These are phyloP conservation scores for Acrossocheilus fasciatus DNA, from an alignment of 2,797 vertebrate genomes.

Conservation along the genomic window DNA sequence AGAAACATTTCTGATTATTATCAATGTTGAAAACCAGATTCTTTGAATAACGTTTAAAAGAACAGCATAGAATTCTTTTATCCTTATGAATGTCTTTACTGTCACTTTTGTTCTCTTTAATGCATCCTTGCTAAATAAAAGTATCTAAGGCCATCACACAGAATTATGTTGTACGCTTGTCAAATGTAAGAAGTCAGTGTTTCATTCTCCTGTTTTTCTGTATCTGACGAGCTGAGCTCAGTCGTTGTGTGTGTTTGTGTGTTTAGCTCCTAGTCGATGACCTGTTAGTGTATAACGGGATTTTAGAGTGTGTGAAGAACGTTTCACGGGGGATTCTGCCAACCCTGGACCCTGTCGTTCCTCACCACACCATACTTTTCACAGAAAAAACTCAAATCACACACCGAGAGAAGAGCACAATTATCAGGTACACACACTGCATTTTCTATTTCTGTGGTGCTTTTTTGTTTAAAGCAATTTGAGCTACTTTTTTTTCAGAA, in stretches of 20 bases:
- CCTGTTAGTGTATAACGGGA: conserved; percentile 94
- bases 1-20: neutral
- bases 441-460: neutral
- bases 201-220: neutral
- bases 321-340: conserved; percentile 88
- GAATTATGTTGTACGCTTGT: neutral
- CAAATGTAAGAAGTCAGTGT: neutral
- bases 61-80: neutral
- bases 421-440: conserved; percentile 83
- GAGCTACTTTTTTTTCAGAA: neutral
- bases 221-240: neutral
- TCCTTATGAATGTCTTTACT: neutral
- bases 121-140: too few relatives aligned
- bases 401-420: conserved; percentile 83
- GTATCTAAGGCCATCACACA: neutral
- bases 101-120: neutral
- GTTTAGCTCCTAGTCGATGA: conserved; percentile 93
- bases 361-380: conserved; percentile 94
- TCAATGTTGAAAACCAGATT: neutral
- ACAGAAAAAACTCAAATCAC: conserved; percentile 83
- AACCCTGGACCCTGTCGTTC: conserved; percentile 87
- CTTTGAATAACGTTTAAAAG: neutral
- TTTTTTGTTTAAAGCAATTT: neutral
- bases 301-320: conserved; percentile 86
- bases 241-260: conserved; percentile 55